Evolutionary conservation across 2,888 invertebrate genomes (phyloP), one percentile per base, ranked within the genome.

Genomic region (Zygaena filipendulae): DNA sequence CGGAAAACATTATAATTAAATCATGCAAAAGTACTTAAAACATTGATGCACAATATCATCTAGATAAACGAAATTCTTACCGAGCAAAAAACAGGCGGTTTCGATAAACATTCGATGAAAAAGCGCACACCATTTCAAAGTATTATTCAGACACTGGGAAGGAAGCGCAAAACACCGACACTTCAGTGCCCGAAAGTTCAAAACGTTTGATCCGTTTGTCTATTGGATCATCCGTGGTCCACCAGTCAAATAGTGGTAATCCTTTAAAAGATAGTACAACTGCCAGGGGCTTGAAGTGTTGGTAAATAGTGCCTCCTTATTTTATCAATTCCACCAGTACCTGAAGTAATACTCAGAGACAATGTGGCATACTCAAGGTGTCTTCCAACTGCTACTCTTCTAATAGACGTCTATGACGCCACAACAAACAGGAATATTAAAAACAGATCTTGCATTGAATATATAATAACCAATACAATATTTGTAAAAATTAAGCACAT

Each of bases 281-380:
- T n/a, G n/a, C n/a, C n/a, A 23, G 3, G 19, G 10, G 22, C 20
- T 16, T 21, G 14, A 24, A 33, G 39, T 33, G 33, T 30, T 30
- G 46, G 52, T 49, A 4, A 45, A 35, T 28, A 44, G 43, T 36
- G 26, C 33, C 39, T 47, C 56, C 56, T 48, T 42, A 43, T 50
- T 50, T 49, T 40, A 28, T 39, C 30, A 40, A 56, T 46, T 49
- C 53, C 81, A 91, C 95, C 95, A 95, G 95, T 96, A 96, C 96
- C 95, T 96, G 95, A 95, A 94, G 94, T 94, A 96, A 96, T 96
- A 96, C 96, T 96, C 96, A 92, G 83, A 84, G 82, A 83, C 87
- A 83, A 83, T 81, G 82, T 68, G 77, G 84, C 82, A 49, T 30
- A 38, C 29, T 30, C 38, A 30, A 27, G 31, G 21, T 11, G 23